phyloP scores from a whole-genome alignment of 2,888 invertebrate genomes.

The Leptopilina drosophilae region DNA sequence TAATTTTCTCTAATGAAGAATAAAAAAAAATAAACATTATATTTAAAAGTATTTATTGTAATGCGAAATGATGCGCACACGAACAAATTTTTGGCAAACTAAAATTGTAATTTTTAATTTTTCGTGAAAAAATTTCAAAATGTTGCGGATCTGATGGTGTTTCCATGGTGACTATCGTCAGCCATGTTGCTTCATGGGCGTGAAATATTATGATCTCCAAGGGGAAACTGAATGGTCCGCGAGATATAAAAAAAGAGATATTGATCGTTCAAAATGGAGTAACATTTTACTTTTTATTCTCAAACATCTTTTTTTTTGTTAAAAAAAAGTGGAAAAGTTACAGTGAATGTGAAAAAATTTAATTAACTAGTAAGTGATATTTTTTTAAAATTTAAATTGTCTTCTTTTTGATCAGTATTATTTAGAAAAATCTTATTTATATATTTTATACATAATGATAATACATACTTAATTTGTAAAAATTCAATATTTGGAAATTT shows the following conservation, averaged over 20 bases:
- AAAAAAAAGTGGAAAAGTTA: too few relatives aligned
- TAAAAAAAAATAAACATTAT: background rate
- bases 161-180: conserved; percentile 64
- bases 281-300: background rate
- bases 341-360: too few relatives aligned
- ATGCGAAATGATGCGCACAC: background rate
- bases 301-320: background rate
- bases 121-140: background rate
- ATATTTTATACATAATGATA: too few relatives aligned
- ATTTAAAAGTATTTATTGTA: background rate
- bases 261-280: conserved; percentile 40
- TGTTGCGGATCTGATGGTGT: conserved; percentile 53
- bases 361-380: too few relatives aligned
- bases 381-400: too few relatives aligned
- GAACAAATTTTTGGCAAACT: background rate
- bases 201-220: conserved; percentile 49
- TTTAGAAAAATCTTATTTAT: too few relatives aligned
- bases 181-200: conserved; percentile 68
- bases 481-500: too few relatives aligned
- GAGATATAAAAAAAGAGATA: conserved; percentile 22
- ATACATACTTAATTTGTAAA: too few relatives aligned
- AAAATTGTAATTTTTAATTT: background rate
- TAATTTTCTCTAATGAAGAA: too few relatives aligned
- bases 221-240: conserved; percentile 28
- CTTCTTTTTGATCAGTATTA: too few relatives aligned